Conservation (phyloP, 1,140 invertebrate genomes). For the Amyelois transitella region DNA sequence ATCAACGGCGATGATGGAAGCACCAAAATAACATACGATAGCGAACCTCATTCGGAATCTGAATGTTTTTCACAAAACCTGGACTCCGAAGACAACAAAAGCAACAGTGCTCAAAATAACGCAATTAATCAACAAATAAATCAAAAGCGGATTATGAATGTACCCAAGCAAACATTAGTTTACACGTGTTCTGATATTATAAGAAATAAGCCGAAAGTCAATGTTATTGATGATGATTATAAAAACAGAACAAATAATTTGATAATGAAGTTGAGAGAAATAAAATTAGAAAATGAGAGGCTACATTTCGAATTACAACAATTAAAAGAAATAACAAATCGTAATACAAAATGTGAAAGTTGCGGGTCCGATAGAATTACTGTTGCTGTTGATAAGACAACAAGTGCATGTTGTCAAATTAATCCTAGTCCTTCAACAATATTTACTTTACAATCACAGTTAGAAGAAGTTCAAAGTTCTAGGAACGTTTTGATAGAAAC, state of each 20-base stretch:
- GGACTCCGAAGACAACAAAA: conserved; percentile 3
- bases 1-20: conserved; percentile 30
- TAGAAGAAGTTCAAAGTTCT: conserved; percentile 42
- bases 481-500: conserved; percentile 41
- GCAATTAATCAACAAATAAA: background rate
- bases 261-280: conserved; percentile 46
- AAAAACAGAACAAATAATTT: conserved; percentile 42
- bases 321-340: conserved; percentile 38
- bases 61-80: conserved; percentile 10
- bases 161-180: conserved; percentile 8
- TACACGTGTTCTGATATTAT: conserved; percentile 21
- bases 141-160: background rate
- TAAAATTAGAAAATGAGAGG: conserved; percentile 53
- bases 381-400: conserved; percentile 31
- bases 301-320: conserved; percentile 37
- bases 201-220: conserved; percentile 8
- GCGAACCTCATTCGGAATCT: conserved; percentile 16
- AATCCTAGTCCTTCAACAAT: conserved; percentile 29
- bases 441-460: conserved; percentile 32
- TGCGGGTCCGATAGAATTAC: conserved; percentile 18
- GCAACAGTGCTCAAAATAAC: conserved; percentile 2
- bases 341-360: conserved; percentile 9
- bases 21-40: conserved; percentile 27
- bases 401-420: conserved; percentile 21
- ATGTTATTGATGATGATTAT: conserved; percentile 17